Evolutionary conservation across 2,797 vertebrate species (phyloP).

Genomic region (Leontocebus nigricollis): DNA sequence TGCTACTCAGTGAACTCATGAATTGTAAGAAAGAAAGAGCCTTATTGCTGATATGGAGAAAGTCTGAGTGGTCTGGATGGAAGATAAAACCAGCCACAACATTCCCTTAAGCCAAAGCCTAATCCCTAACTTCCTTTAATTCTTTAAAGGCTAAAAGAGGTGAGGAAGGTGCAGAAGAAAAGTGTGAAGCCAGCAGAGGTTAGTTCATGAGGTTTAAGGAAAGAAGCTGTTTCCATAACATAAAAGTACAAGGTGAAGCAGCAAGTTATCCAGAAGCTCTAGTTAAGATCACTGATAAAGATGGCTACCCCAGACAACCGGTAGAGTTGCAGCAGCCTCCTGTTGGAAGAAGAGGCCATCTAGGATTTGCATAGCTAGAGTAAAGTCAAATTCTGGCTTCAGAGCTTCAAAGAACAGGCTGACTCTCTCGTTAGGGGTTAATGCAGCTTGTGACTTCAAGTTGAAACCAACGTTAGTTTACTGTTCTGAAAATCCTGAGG

Average conservation of each 20-base stretch:
- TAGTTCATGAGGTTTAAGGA: background rate
- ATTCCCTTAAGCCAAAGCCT: background rate
- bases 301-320: background rate
- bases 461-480: background rate
- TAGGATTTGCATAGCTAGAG: background rate
- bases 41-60: background rate
- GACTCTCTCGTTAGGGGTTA: background rate
- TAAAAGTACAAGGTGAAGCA: background rate
- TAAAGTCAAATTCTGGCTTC: background rate
- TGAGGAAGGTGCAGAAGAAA: background rate
- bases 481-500: background rate
- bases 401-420: background rate
- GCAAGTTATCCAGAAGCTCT: background rate
- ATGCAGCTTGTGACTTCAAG: background rate
- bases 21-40: background rate
- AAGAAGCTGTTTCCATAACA: background rate
- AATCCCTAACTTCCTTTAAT: background rate
- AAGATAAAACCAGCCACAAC: background rate
- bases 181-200: background rate
- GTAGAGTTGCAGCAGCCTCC: background rate
- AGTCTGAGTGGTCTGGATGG: background rate
- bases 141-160: background rate
- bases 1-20: background rate
- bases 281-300: background rate
- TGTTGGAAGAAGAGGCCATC: background rate